Conservation (phyloP, 2,113 vertebrate species). For the Sinocyclocheilus rhinocerous region DNA sequence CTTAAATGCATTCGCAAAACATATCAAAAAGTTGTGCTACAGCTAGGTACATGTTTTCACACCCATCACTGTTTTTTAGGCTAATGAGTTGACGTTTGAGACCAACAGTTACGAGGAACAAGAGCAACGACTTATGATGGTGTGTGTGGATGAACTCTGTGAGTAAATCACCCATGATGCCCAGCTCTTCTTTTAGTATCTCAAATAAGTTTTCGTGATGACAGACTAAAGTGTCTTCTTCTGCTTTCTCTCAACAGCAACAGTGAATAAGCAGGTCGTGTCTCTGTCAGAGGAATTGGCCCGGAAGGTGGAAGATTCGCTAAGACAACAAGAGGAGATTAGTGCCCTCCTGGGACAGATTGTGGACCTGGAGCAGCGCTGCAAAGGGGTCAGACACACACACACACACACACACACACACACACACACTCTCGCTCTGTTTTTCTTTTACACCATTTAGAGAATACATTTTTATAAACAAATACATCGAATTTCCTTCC, state of each 20-base stretch:
- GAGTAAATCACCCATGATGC: constrained; percentile 57
- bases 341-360: constrained; percentile 81
- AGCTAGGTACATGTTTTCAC: not conserved
- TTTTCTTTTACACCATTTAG: not conserved
- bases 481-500: constrained; percentile 1
- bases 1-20: not conserved
- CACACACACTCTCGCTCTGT: too few relatives aligned
- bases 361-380: constrained; percentile 81
- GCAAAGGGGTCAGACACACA: constrained; percentile 75
- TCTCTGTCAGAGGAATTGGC: constrained; percentile 84
- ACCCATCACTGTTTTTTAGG: constrained; percentile 68
- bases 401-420: not conserved
- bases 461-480: not conserved
- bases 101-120: constrained; percentile 85
- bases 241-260: constrained; percentile 66
- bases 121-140: constrained; percentile 90
- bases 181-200: not conserved
- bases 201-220: not conserved
- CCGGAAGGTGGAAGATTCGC: constrained; percentile 78
- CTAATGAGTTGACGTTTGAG: constrained; percentile 75
- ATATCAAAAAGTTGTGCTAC: not conserved
- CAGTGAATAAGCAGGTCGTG: constrained; percentile 82
- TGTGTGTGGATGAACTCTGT: constrained; percentile 91
- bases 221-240: not conserved
- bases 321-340: constrained; percentile 87